Base-by-base conservation (phyloP, 1,140 invertebrate genomes). In the Plectus sambesii region DNA sequence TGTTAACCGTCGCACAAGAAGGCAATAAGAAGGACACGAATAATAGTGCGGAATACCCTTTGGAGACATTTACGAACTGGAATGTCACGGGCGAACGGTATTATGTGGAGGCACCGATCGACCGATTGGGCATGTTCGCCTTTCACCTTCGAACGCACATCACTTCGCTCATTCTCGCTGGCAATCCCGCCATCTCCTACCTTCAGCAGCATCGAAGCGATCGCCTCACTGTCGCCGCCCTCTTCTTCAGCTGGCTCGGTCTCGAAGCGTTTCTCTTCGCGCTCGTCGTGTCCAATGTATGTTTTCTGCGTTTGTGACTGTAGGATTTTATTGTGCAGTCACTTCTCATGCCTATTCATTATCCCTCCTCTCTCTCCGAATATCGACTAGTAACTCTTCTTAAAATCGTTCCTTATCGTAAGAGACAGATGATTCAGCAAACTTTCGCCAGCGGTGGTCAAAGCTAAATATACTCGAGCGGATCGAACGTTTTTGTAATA, bases 251-350 rank as follows among this genome's bases (percentile, higher is more conserved):
- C 17, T 23, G 33, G 8, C 43, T 52, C n/a, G 50, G 50, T 2
- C 35, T 52, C n/a, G 50, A 52, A 23, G 33, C 47, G 8, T 52
- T 52, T 35, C 52, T 53, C 48, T 52, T 52, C 29, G 23, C 49
- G 15, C 29, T 52, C 8, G 36, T 52, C 29, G 50, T 49, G 22
- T 49, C 47, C n/a, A 4, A 33, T 19, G 47, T 49, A 29, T 3
- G 47, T 27, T 29, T 23, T 5, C 5, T 45, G n/a, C n/a, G n/a
- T n/a, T n/a, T n/a, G n/a, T n/a, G n/a, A n/a, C n/a, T n/a, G n/a
- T n/a, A n/a, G n/a, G n/a, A n/a, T n/a, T n/a, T n/a, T n/a, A n/a
- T n/a, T n/a, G n/a, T n/a, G n/a, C n/a, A n/a, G n/a, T n/a, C n/a
- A n/a, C n/a, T n/a, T n/a, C n/a, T n/a, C n/a, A n/a, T n/a, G n/a